phyloP scores from a whole-genome alignment of 2,797 vertebrate species.

The Cossypha niveicapilla region DNA sequence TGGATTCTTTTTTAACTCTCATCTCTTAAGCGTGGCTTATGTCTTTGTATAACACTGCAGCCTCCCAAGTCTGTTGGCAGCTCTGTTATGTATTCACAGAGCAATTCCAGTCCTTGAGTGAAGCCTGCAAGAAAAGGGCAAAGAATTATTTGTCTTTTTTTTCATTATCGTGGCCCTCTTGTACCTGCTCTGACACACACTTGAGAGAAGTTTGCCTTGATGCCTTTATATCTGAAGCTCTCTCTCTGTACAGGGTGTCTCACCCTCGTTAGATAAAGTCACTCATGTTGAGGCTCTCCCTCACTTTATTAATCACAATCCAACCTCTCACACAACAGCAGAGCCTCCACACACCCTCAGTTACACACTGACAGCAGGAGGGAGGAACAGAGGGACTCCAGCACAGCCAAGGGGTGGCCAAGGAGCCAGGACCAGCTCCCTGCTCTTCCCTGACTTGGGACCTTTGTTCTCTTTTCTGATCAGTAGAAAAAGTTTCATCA shows the following conservation, averaged over 20 bases:
- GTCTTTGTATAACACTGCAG: neutral
- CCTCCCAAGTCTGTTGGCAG: neutral
- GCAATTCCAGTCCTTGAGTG: neutral
- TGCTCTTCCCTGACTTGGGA: rapidly evolving
- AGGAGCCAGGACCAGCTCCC: neutral
- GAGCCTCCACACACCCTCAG: neutral
- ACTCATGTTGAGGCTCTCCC: neutral
- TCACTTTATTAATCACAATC: neutral
- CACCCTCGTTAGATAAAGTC: neutral
- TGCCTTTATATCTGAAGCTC: constrained; percentile 4
- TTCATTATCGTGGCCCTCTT: neutral
- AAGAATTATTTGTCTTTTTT: constrained; percentile 34
- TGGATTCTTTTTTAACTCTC: neutral
- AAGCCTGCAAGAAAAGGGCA: constrained; percentile 43
- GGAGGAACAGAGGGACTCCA: neutral
- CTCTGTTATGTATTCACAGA: neutral
- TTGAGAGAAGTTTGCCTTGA: constrained; percentile 7
- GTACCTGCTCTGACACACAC: neutral
- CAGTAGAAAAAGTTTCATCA: neutral
- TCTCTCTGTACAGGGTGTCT: neutral
- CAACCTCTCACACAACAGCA: neutral
- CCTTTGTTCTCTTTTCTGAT: neutral
- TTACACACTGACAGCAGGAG: neutral
- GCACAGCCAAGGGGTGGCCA: rapidly evolving
- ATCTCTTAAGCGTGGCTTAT: neutral